phyloP scores from a whole-genome alignment of 2,113 vertebrate species.

The Andinoacara biseriatus region DNA sequence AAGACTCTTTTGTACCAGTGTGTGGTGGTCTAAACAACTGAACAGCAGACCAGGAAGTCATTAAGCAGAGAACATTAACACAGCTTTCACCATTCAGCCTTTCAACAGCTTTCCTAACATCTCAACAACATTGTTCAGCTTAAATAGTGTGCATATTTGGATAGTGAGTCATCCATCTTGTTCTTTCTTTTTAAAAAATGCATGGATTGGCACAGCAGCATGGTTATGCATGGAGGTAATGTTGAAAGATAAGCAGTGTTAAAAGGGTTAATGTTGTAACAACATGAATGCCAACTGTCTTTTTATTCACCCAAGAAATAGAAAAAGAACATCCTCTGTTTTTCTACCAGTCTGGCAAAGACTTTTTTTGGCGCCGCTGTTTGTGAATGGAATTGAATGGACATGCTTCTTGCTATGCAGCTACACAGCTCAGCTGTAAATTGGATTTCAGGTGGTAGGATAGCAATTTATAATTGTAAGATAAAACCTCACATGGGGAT shows the following conservation, averaged over 20 bases:
- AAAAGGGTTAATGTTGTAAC: slow-evolving; percentile 25
- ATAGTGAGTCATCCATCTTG: slow-evolving; percentile 14
- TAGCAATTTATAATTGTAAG: neutral
- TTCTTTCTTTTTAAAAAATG: slow-evolving; percentile 16
- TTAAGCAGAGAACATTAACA: slow-evolving; percentile 34
- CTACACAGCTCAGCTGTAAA: slow-evolving; percentile 54
- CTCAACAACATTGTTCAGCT: neutral
- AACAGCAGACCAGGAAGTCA: slow-evolving; percentile 41
- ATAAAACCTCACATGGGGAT: slow-evolving; percentile 9
- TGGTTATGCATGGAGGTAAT: neutral
- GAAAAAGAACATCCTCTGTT: slow-evolving; percentile 54
- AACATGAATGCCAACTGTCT: neutral
- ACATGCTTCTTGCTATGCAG: slow-evolving; percentile 64
- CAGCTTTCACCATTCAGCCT: slow-evolving; percentile 31
- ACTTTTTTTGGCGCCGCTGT: slow-evolving; percentile 30
- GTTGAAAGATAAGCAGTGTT: slow-evolving; percentile 5
- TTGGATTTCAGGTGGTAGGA: slow-evolving; percentile 49
- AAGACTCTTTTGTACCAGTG: slow-evolving; percentile 15
- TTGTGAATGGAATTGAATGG: slow-evolving; percentile 70
- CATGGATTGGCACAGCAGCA: neutral
- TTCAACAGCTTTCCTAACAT: slow-evolving; percentile 26
- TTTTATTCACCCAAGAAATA: slow-evolving; percentile 16
- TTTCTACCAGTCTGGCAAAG: slow-evolving; percentile 61
- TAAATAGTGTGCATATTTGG: neutral
- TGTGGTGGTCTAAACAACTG: slow-evolving; percentile 9